Evolutionary conservation across 2,888 invertebrate genomes (phyloP).

Genomic region (Idaea aversata): DNA sequence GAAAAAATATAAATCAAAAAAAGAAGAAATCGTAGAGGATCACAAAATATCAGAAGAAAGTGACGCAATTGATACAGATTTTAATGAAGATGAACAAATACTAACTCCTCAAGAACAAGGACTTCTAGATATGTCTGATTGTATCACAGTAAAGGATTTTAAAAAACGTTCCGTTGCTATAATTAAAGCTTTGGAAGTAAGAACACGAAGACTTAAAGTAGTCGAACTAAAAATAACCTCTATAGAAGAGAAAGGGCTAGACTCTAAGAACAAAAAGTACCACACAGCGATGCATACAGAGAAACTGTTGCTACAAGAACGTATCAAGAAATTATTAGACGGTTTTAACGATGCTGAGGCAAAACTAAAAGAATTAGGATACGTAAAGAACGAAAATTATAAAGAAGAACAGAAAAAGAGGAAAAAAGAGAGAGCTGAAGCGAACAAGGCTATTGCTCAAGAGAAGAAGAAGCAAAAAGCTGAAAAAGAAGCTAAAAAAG

Average conservation of each 20-base stretch:
- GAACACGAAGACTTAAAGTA: constrained; percentile 38
- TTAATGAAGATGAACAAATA: constrained; percentile 50
- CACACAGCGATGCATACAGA: constrained; percentile 65
- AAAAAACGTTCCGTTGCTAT: constrained; percentile 52
- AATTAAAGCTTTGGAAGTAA: constrained; percentile 50
- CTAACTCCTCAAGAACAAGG: constrained; percentile 51
- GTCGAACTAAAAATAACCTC: constrained; percentile 51
- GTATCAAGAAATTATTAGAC: constrained; percentile 46
- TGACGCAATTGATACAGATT: constrained; percentile 60
- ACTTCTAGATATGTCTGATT: constrained; percentile 57
- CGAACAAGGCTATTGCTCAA: constrained; percentile 13
- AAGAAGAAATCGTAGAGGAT: constrained; percentile 13
- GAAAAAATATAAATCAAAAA: constrained; percentile 23
- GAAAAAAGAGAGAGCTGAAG: constrained; percentile 16
- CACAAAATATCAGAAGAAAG: constrained; percentile 43
- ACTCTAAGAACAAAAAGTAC: constrained; percentile 52
- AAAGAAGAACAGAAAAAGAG: constrained; percentile 27
- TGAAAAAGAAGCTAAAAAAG: constrained; percentile 22
- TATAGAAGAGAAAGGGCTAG: constrained; percentile 60
- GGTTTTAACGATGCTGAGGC: constrained; percentile 43
- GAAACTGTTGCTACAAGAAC: constrained; percentile 47
- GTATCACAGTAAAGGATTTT: constrained; percentile 47
- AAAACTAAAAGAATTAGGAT: constrained; percentile 32
- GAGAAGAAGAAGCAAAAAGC: constrained; percentile 18
- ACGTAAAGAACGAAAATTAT: constrained; percentile 29